Base-by-base conservation (phyloP, 2,888 invertebrate species). In the Clostera curtula region DNA sequence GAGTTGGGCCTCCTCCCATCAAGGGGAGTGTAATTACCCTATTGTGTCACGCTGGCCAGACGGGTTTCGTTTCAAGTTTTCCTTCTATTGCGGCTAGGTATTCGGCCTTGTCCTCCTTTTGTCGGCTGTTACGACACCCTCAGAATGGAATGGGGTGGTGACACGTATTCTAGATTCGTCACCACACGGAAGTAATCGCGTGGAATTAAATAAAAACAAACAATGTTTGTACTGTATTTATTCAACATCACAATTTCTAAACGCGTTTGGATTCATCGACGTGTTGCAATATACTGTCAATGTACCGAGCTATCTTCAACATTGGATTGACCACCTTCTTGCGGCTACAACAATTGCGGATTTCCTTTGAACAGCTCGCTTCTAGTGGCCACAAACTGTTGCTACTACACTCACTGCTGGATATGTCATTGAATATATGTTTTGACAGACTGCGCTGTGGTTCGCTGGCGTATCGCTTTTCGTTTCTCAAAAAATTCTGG, bases 211-310 rank as follows among this genome's bases (percentile, higher is more conserved):
- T 4, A 14, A 22, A 19, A 34, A 16, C 14, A 30, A 4, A 7
- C 6, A 22, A 24, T 31, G 28, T 28, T 24, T 34, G 9, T 15
- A 36, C 34, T 34, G 34, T 18, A 43, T 25, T 26, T 30, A 29
- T 36, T 36, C 12, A 39, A 23, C 29, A 25, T 27, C 43, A 29
- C 25, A 45, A 40, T 31, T 49, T 49, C 45, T 22, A 49, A 37
- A 41, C 17, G 14, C 23, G 25, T 25, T 40, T 38, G 29, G 34
- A 54, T 31, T 62, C 60, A 17, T 65, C 56, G 14, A 67, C 49
- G 31, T 76, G 67, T 27, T 58, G 53, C 31, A 79, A 34, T 31
- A 74, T 43, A 20, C 36, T 57, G 31, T 79, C 74, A 18, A 80
- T 64, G 33, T 68, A 69, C 8, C 45, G 52, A 11, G 69, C 64